A percentile compares a stretch with the other conserved stretches of the same genome.
phyloP scores from a whole-genome alignment of 30 jellyfish, hydroid and myxozoan species.

The Sanderia malayensis region DNA sequence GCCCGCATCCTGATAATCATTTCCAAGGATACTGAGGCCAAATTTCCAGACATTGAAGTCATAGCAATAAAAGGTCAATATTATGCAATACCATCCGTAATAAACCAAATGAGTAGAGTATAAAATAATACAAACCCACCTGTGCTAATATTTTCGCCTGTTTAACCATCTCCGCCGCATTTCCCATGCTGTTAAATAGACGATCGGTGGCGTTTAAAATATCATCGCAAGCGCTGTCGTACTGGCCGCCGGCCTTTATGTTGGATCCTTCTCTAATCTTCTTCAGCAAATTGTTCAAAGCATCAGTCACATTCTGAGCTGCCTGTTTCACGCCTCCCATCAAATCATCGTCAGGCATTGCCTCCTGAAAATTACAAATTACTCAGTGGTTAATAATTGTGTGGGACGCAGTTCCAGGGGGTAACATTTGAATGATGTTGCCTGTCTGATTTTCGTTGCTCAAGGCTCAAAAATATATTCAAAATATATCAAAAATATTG shows the following conservation, averaged over 20 bases:
- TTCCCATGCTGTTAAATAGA: constrained; percentile 93
- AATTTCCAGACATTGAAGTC: no score
- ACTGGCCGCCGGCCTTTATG: constrained; percentile 80
- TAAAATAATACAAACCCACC: no score
- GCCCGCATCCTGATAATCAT: no score
- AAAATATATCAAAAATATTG: no score
- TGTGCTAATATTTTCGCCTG: constrained; percentile 97
- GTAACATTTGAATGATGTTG: no score
- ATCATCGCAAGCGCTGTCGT: constrained; percentile 94
- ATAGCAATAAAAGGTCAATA: not conserved
- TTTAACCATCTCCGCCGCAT: constrained; percentile 96
- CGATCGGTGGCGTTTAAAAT: constrained; percentile 93
- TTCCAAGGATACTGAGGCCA: not conserved
- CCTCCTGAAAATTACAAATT: no score
- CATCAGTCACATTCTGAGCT: constrained; percentile 93
- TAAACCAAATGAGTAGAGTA: no score
- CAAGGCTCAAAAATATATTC: no score
- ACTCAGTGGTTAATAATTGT: no score
- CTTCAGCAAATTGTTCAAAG: constrained; percentile 80
- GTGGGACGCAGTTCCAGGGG: no score
- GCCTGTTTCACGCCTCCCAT: constrained; percentile 73
- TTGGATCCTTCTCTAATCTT: constrained; percentile 86
- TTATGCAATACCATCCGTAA: not conserved
- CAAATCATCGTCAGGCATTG: constrained; percentile 63
- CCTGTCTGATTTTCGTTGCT: no score